Percentiles rank a stretch among this genome's conserved stretches.
These are phyloP conservation scores for Unio pictorum DNA, from an alignment of 2,888 invertebrate genomes.

Conservation along the genomic window DNA sequence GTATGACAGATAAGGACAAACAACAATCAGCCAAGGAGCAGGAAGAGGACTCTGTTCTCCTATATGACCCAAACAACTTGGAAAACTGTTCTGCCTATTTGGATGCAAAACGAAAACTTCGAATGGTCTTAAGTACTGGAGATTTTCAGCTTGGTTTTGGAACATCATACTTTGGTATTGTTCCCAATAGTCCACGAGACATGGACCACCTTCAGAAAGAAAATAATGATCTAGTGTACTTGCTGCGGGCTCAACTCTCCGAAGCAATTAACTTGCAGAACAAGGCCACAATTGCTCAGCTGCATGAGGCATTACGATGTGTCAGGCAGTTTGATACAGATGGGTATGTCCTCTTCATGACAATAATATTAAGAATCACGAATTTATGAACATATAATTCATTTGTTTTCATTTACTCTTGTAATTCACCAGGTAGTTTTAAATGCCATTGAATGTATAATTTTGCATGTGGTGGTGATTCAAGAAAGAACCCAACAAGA, in stretches of 20 bases:
- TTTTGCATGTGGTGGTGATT: too few species aligned
- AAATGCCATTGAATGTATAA: too few species aligned
- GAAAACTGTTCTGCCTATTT: conserved; percentile 78
- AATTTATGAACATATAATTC: too few species aligned
- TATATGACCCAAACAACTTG: conserved; percentile 74
- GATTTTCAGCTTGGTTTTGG: conserved; percentile 74
- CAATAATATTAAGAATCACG: too few species aligned
- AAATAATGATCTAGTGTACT: conserved; percentile 63
- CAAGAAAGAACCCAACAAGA: too few species aligned
- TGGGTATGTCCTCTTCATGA: conserved; percentile 68
- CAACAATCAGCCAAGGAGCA: conserved; percentile 43
- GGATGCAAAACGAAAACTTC: conserved; percentile 88
- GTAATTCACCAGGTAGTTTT: too few species aligned
- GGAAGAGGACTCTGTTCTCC: conserved; percentile 48
- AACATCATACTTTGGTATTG: conserved; percentile 13
- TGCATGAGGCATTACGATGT: conserved; percentile 88
- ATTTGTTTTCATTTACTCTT: too few species aligned
- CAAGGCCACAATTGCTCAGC: conserved; percentile 82
- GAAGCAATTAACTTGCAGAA: conserved; percentile 87
- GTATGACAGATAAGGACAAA: conserved; percentile 62
- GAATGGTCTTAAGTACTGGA: conserved; percentile 90
- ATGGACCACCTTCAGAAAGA: conserved; percentile 34
- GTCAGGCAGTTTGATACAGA: conserved; percentile 81
- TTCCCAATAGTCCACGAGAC: conserved; percentile 42
- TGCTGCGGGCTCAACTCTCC: conserved; percentile 78